A percentile compares a stretch with the other conserved stretches of the same genome.
Conservation (phyloP, 2,113 vertebrate genomes). For the Scomber colias region DNA sequence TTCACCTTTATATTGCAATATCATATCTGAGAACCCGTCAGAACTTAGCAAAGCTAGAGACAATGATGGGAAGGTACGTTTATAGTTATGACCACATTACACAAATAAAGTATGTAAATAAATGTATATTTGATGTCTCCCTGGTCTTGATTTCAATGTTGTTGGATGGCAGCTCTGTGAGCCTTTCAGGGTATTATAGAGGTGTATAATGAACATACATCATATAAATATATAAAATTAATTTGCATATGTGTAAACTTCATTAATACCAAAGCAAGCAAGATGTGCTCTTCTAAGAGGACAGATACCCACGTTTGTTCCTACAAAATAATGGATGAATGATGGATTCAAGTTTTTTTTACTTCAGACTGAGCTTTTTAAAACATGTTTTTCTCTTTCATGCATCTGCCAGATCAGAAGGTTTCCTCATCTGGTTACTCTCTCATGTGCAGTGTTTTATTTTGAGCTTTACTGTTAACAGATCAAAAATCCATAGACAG, state of each 20-base stretch:
- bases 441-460: constrained; percentile 18
- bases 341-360: not conserved
- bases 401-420: not conserved
- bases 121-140: not conserved
- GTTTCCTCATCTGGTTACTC: constrained; percentile 30
- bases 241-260: not conserved
- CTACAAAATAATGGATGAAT: not conserved
- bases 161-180: not conserved
- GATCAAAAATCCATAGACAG: not conserved
- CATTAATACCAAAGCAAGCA: not conserved
- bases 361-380: not conserved
- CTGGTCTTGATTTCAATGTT: constrained; percentile 11
- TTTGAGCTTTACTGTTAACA: constrained; percentile 5
- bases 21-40: not conserved
- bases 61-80: not conserved
- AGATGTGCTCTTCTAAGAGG: not conserved
- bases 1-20: constrained; percentile 2
- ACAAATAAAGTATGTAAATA: not conserved
- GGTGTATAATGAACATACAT: not conserved
- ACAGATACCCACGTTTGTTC: not conserved
- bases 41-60: not conserved
- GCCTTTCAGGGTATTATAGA: not conserved
- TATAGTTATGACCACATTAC: not conserved
- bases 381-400: constrained; percentile 8
- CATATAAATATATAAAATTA: too few relatives aligned